Conservation (phyloP, 2,113 vertebrate genomes). For the Solenodon paradoxus region DNA sequence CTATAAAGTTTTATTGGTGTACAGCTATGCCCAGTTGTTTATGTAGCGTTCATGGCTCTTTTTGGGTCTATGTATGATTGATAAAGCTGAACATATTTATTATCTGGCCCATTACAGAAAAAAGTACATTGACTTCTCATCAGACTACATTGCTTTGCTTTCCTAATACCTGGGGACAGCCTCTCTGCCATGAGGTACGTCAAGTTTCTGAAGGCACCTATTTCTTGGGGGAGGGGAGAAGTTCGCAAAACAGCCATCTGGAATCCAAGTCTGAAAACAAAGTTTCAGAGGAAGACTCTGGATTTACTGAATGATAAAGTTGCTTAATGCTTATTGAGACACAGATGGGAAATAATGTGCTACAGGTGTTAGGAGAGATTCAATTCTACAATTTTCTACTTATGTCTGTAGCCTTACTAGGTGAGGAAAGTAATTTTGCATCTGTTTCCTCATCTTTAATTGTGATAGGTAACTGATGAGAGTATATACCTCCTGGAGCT, state of each 20-base stretch:
- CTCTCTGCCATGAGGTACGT: background rate
- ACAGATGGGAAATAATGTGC: background rate
- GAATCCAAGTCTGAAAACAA: conserved; percentile 25
- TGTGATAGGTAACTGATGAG: background rate
- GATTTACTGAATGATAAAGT: background rate
- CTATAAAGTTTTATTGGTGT: conserved; percentile 29
- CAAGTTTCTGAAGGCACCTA: conserved; percentile 4
- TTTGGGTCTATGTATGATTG: background rate
- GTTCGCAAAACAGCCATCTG: background rate
- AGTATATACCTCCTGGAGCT: background rate
- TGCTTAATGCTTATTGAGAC: background rate
- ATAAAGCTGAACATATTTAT: background rate
- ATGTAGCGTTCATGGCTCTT: background rate
- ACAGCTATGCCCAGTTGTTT: background rate
- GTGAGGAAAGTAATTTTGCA: background rate
- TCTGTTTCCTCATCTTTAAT: background rate
- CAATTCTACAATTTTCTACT: background rate
- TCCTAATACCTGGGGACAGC: background rate
- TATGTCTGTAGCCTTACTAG: background rate
- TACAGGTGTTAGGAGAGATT: background rate
- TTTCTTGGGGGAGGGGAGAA: background rate
- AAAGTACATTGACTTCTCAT: background rate
- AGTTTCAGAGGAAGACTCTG: background rate
- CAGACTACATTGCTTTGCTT: background rate
- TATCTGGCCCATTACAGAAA: background rate